These are phyloP conservation scores for Rhagoletis pomonella DNA, from an alignment of 1,140 invertebrate species.

Conservation along the genomic window DNA sequence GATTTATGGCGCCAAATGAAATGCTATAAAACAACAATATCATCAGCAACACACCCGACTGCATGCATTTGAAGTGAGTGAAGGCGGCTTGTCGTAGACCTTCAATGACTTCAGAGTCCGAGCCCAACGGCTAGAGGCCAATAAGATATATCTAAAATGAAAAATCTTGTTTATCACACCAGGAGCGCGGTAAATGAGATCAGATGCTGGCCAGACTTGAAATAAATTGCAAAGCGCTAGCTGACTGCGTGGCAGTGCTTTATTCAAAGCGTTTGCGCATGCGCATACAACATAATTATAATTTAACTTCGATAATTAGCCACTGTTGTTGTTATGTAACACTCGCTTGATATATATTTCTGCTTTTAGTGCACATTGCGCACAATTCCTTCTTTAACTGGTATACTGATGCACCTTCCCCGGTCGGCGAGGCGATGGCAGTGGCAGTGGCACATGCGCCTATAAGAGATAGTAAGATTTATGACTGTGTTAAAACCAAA, in stretches of 20 bases:
- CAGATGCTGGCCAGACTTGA: neutral
- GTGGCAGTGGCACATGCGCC: neutral
- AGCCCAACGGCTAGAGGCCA: neutral
- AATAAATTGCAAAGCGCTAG: neutral
- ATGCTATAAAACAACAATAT: constrained; percentile 58
- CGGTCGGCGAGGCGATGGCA: neutral
- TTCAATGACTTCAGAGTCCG: neutral
- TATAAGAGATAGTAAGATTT: neutral
- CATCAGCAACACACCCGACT: neutral
- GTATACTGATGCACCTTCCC: neutral
- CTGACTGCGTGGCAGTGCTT: neutral
- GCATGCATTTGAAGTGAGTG: constrained; percentile 36
- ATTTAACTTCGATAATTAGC: constrained; percentile 57
- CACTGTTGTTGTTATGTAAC: constrained; percentile 54
- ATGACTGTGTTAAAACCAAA: neutral
- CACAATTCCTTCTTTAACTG: too few species aligned
- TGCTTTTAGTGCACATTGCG: too few species aligned
- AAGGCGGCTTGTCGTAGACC: neutral
- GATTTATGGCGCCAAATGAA: constrained; percentile 74
- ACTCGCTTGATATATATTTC: neutral
- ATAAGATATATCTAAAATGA: neutral
- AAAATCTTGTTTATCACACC: constrained; percentile 38
- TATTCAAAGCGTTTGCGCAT: constrained; percentile 2
- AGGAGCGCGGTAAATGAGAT: constrained; percentile 14
- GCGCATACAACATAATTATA: constrained; percentile 56